Evolutionary conservation across 2,888 invertebrate species (phyloP).

Genomic region (Xylophagus ater): DNA sequence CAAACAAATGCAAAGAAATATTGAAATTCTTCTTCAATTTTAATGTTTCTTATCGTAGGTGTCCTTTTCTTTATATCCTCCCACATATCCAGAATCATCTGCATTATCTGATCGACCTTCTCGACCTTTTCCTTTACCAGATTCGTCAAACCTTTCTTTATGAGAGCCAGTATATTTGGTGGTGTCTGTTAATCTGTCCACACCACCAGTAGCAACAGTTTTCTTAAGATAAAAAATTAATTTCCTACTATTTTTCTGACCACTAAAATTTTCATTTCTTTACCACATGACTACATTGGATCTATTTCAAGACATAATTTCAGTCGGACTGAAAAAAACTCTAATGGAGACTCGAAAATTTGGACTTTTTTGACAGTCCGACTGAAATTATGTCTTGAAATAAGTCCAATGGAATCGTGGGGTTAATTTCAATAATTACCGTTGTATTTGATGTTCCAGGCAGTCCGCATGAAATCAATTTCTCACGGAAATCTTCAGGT

Average conservation of each 20-base stretch:
- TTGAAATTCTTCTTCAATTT: no score
- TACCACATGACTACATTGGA: no score
- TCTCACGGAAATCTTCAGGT: constrained; percentile 46
- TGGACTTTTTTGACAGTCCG: no score
- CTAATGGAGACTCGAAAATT: no score
- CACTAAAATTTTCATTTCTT: no score
- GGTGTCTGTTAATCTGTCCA: constrained; percentile 63
- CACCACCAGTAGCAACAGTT: constrained; percentile 2
- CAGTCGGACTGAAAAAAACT: no score
- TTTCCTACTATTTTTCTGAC: not conserved
- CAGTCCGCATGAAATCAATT: constrained; percentile 48
- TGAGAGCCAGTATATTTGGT: constrained; percentile 71
- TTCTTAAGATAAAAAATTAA: not conserved
- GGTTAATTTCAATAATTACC: not conserved
- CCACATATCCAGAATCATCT: constrained; percentile 49
- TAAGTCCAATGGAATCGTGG: no score
- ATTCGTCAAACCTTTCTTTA: constrained; percentile 58
- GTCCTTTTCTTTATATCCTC: constrained; percentile 53
- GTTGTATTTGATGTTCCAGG: constrained; percentile 42
- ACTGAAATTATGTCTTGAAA: no score
- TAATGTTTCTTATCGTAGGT: constrained; percentile 40
- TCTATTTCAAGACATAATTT: no score
- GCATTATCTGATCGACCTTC: constrained; percentile 48
- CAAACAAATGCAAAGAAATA: no score
- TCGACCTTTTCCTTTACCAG: constrained; percentile 55